Conservation (phyloP, 2,888 invertebrate species). For the Venustoraphidia nigricollis region DNA sequence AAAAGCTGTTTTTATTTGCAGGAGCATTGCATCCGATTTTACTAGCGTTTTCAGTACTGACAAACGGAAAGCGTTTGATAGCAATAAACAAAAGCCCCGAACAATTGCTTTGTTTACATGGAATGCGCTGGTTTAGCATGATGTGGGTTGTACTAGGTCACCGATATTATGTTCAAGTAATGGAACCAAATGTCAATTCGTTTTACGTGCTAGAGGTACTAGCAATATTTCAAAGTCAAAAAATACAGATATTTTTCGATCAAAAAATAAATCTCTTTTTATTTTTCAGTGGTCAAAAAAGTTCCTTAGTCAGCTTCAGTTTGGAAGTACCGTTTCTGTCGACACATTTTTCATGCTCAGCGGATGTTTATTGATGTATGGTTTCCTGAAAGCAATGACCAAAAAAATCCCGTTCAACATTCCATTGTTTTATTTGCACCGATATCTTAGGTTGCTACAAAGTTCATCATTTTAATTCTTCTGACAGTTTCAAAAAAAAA, state of each 20-base stretch:
- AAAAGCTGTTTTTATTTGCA: slow-evolving; percentile 6
- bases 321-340: slow-evolving; percentile 36
- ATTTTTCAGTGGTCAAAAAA: slow-evolving; percentile 20
- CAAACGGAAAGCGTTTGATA: slow-evolving; percentile 27
- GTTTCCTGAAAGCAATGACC: slow-evolving; percentile 21
- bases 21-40: slow-evolving; percentile 11
- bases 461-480: no score
- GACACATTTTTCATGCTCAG: slow-evolving; percentile 49
- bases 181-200: slow-evolving; percentile 13
- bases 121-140: slow-evolving; percentile 31
- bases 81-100: slow-evolving; percentile 22
- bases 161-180: slow-evolving; percentile 17
- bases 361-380: slow-evolving; percentile 37
- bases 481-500: no score
- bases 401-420: slow-evolving; percentile 21
- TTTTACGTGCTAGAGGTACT: slow-evolving; percentile 1
- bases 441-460: slow-evolving; percentile 25
- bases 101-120: slow-evolving; percentile 29
- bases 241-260: no score
- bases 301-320: slow-evolving; percentile 14
- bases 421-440: slow-evolving; percentile 24
- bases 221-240: background rate
- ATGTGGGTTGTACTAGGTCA: slow-evolving; percentile 33
- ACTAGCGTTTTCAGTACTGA: slow-evolving; percentile 26
- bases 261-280: background rate